Conservation (phyloP, 1,140 invertebrate genomes). For the Nephotettix cincticeps region DNA sequence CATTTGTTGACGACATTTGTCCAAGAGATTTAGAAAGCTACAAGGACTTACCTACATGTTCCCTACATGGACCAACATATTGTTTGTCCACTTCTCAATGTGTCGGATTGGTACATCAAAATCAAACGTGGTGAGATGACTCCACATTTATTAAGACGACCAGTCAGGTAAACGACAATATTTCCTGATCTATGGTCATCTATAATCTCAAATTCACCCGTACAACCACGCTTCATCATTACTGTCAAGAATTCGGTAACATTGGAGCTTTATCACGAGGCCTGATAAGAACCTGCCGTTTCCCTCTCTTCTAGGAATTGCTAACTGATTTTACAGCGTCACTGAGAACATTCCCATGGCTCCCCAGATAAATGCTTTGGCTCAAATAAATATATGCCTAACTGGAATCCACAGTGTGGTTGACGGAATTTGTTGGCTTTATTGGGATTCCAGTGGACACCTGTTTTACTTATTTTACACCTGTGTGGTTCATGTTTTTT, state of each 20-base stretch:
- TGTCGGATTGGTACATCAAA: slow-evolving; percentile 96
- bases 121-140: slow-evolving; percentile 92
- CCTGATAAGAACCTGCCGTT: slow-evolving; percentile 95
- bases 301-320: slow-evolving; percentile 98
- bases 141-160: slow-evolving; percentile 96
- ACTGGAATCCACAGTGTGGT: no score
- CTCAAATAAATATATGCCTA: no score
- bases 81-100: slow-evolving; percentile 98
- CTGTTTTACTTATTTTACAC: no score
- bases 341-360: no score
- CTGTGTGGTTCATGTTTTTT: no score
- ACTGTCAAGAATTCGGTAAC: slow-evolving; percentile 98
- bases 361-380: no score
- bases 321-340: slow-evolving; percentile 98
- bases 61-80: no score
- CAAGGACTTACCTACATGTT: no score
- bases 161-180: slow-evolving; percentile 98
- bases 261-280: slow-evolving; percentile 99
- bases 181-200: slow-evolving; percentile 99
- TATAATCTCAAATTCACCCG: slow-evolving; percentile 99
- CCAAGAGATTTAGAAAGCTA: no score
- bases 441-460: no score
- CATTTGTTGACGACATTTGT: no score
- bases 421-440: no score
- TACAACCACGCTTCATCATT: slow-evolving; percentile 99